Evolutionary conservation across 2,888 invertebrate species (phyloP), one percentile per base, ranked within the genome.

Genomic region (Ichneumoninae sp.): DNA sequence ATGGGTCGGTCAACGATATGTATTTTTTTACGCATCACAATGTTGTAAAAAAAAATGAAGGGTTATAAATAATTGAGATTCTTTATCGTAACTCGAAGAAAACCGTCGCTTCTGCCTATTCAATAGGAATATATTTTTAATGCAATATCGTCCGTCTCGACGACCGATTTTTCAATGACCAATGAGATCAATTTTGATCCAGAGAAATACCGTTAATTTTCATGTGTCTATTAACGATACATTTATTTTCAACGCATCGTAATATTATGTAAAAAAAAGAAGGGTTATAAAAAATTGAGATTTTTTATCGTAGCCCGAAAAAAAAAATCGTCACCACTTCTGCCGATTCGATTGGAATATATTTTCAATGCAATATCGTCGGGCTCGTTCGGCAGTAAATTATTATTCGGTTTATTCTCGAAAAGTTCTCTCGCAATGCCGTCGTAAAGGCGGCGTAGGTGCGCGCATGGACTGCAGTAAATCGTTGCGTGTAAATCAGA

Each of bases 401-500:
- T 62, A 50, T 74, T 74, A 40, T 74, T 74, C 33, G 22, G 44
- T 62, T 19, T 33, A 60, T 47, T 60, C 47, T 47, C 44, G 44
- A 33, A 60, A 60, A 19, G 16, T 30, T 62, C 26, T 50, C 22
- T 19, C 33, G 50, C 60, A 47, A 74, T 44, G 13, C 62, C 50
- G 74, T 75, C 74, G 74, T 65, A 75, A 75, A 62, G 33, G 50
- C 50, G 47, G 33, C 74, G 62, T 62, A 74, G 62, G 62, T 47
- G 74, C 62, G 22, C 3, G 47, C 33, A 69, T 54, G 69, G 62
- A 54, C 33, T 75, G 90, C 88, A 88, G 88, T 91, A 91, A 91
- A 91, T 91, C 90, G 88, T 88, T 77, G 88, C 89, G 90, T 90
- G 91, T 91, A 91, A 91, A 91, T 91, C 91, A 91, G 90, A 90